phyloP scores from a whole-genome alignment of 2,797 vertebrate genomes.

The Anguilla marmorata region DNA sequence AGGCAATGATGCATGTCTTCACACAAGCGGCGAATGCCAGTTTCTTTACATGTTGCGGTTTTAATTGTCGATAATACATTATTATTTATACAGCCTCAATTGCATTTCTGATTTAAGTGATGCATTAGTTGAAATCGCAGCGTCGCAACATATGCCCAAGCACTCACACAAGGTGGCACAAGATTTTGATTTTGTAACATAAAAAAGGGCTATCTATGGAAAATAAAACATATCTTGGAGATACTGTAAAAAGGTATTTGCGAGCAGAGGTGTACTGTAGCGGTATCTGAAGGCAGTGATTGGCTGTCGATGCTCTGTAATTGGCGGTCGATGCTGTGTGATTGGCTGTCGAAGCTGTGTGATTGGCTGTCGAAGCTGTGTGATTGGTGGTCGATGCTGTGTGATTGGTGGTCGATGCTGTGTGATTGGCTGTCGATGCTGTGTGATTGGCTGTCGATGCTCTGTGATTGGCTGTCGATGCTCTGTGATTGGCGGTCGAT shows the following conservation, averaged over 20 bases:
- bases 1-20: background rate
- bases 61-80: background rate
- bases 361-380: background rate
- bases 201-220: background rate
- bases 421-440: background rate
- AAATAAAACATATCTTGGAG: background rate
- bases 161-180: background rate
- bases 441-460: background rate
- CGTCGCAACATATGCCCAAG: background rate
- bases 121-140: background rate
- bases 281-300: background rate
- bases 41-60: conserved; percentile 16
- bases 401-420: background rate
- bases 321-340: background rate
- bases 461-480: background rate
- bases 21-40: no score
- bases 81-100: conserved; percentile 5
- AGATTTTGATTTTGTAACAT: background rate
- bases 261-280: background rate
- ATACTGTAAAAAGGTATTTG: background rate
- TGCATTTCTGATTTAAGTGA: background rate
- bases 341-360: background rate
- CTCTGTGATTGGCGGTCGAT: background rate
- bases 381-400: background rate
- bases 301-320: background rate